phyloP scores from a whole-genome alignment of 2,113 vertebrate species.

The Pseudorectes ferrugineus region DNA sequence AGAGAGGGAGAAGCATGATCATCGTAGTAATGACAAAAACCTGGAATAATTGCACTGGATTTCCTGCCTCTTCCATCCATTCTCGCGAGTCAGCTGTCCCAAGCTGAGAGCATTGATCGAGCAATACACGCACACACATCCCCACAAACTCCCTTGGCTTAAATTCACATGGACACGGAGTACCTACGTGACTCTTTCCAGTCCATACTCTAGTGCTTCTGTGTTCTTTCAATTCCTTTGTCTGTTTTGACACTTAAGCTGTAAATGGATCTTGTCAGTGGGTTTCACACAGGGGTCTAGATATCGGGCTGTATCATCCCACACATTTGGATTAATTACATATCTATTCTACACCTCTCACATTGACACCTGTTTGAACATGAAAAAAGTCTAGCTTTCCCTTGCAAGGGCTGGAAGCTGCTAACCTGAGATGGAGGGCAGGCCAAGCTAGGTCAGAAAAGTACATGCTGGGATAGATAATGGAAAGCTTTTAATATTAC shows the following conservation, averaged over 20 bases:
- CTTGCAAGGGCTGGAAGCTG: neutral
- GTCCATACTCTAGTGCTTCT: neutral
- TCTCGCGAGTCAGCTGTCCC: neutral
- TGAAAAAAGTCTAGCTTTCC: neutral
- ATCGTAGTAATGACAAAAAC: neutral
- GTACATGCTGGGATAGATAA: neutral
- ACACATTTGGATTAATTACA: neutral
- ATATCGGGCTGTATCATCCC: neutral
- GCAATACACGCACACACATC: accelerated
- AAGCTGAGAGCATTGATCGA: neutral
- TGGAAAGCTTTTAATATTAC: neutral
- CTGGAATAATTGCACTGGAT: neutral
- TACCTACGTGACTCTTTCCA: neutral
- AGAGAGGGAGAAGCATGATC: neutral
- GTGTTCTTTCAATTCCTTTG: neutral
- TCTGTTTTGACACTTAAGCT: neutral
- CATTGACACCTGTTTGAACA: neutral
- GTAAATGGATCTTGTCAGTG: neutral
- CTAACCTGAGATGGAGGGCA: neutral
- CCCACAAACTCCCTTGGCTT: neutral
- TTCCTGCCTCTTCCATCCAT: neutral
- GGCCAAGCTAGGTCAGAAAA: neutral
- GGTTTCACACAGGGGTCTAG: neutral
- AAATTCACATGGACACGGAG: neutral
- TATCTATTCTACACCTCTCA: neutral